Conservation (phyloP, 2,797 vertebrate species). For the Microtus californicus region DNA sequence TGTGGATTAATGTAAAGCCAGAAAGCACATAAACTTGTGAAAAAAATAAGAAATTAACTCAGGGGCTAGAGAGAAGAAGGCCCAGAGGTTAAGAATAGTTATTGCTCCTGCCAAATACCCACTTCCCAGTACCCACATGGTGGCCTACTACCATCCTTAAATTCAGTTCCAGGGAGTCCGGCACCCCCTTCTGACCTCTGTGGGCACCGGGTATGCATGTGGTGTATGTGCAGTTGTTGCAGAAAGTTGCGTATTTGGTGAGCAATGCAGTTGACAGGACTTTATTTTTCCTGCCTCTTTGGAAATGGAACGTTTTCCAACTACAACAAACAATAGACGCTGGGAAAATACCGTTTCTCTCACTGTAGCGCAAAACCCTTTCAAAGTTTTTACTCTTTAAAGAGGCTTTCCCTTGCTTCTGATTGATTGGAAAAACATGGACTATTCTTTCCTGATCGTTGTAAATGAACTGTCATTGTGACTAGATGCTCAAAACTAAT, state of each 20-base stretch:
- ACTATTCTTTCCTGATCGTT: constrained; percentile 2
- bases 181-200: background rate
- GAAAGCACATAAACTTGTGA: background rate
- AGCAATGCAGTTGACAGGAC: background rate
- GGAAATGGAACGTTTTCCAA: constrained; percentile 30
- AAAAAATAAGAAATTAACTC: constrained; percentile 22
- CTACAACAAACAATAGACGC: background rate
- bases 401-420: background rate
- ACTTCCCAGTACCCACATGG: no score
- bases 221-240: background rate
- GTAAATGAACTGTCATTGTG: background rate
- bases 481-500: constrained; percentile 14
- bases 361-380: background rate
- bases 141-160: background rate
- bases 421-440: background rate
- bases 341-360: background rate
- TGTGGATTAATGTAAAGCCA: constrained; percentile 18
- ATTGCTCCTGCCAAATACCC: background rate
- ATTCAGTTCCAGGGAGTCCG: background rate
- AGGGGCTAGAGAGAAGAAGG: background rate
- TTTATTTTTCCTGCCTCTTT: constrained; percentile 18
- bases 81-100: background rate
- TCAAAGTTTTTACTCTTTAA: background rate
- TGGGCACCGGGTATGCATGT: background rate
- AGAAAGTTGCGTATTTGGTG: constrained; percentile 25